A percentile compares a stretch with the other conserved stretches of the same genome.
Conservation (phyloP, 2,113 vertebrate species). For the Camelus bactrianus region DNA sequence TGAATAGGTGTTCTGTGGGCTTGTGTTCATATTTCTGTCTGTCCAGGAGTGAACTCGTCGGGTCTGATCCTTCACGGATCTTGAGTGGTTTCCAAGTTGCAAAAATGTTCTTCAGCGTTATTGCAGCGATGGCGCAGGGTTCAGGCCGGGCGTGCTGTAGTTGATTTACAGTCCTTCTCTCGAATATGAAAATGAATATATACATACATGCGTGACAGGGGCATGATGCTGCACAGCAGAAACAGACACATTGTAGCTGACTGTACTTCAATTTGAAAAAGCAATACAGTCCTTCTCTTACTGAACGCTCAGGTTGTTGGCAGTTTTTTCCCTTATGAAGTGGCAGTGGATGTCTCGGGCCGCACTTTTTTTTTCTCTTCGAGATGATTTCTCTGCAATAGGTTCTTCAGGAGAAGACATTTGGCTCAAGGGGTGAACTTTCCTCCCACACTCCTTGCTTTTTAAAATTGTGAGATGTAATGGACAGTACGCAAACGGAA, state of each 20-base stretch:
- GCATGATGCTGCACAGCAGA: no score
- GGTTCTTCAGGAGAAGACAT: not conserved
- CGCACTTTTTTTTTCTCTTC: not conserved
- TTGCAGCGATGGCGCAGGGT: not conserved
- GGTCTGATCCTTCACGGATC: not conserved
- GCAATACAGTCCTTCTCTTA: no score
- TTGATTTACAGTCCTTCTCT: not conserved
- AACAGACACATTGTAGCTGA: no score
- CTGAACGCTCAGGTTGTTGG: not conserved
- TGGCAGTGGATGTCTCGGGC: not conserved
- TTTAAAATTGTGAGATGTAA: no score
- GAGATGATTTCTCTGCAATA: not conserved
- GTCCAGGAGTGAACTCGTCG: not conserved
- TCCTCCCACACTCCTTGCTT: rapidly evolving
- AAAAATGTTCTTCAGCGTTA: not conserved
- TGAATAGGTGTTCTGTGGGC: rapidly evolving
- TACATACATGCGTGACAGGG: no score
- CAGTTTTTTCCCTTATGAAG: not conserved
- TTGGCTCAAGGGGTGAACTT: not conserved
- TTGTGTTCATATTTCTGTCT: not conserved
- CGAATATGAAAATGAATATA: no score
- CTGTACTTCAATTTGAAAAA: no score
- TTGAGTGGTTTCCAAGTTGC: not conserved
- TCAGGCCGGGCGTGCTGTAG: not conserved
- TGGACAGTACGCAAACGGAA: rapidly evolving